Percentiles rank a stretch among this genome's conserved stretches.
Conservation (phyloP, 2,797 vertebrate genomes). For the Anguilla obscura region DNA sequence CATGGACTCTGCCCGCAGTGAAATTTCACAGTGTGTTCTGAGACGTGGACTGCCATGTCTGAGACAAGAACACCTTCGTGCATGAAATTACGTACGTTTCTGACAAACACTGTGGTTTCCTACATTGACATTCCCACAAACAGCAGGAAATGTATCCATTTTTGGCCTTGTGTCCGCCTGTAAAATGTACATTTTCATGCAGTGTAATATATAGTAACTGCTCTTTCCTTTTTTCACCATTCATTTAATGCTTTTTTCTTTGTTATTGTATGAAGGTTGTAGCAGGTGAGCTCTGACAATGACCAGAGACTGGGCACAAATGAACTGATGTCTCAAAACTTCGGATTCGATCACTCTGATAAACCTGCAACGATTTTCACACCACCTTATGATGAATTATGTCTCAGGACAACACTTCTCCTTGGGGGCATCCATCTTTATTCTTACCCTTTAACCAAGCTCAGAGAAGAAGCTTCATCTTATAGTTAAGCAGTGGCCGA, state of each 20-base stretch:
- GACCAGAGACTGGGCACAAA: background rate
- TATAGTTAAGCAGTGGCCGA: background rate
- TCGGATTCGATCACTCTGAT: background rate
- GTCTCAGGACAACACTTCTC: background rate
- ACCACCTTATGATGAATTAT: background rate
- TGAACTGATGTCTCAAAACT: background rate
- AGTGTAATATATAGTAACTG: background rate
- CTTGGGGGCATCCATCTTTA: constrained; percentile 4
- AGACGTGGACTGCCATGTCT: too few relatives aligned
- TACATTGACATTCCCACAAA: too few relatives aligned
- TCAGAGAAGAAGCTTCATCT: background rate
- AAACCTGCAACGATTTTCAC: background rate
- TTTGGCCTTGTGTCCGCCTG: too few relatives aligned
- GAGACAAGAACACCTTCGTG: too few relatives aligned
- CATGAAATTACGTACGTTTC: too few relatives aligned
- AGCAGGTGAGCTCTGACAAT: background rate
- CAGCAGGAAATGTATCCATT: too few relatives aligned
- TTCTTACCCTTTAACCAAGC: background rate
- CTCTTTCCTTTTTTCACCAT: constrained; percentile 2
- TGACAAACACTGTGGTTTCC: too few relatives aligned
- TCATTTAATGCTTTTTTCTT: background rate
- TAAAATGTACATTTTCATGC: too few relatives aligned
- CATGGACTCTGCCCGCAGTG: too few relatives aligned
- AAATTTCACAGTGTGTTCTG: too few relatives aligned
- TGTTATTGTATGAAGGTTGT: background rate